These are phyloP conservation scores for Nyctereutes procyonoides DNA, from an alignment of 2,113 vertebrate species.

Conservation along the genomic window DNA sequence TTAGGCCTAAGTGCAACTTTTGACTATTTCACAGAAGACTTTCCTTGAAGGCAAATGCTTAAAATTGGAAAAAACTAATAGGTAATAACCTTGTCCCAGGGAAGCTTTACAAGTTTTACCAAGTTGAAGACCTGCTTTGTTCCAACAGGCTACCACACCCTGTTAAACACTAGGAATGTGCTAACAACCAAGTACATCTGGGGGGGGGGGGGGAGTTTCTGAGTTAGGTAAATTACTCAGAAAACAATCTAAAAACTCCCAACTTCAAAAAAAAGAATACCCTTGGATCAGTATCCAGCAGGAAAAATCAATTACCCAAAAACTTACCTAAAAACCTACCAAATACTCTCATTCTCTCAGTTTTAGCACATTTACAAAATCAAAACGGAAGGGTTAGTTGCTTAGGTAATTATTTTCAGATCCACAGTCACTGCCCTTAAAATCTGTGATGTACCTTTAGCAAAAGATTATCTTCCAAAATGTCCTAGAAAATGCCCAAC, in stretches of 20 bases:
- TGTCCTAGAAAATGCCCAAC: not conserved
- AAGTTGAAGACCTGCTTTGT: conserved; percentile 62
- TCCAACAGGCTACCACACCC: conserved; percentile 69
- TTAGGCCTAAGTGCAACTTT: not conserved
- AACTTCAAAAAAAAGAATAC: conserved; percentile 26
- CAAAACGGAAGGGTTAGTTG: not conserved
- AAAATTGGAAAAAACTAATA: conserved; percentile 20
- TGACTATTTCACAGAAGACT: not conserved
- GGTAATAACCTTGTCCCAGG: not conserved
- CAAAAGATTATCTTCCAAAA: not conserved
- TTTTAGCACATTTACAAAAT: not conserved
- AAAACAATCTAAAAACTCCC: not conserved
- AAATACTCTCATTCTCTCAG: not conserved
- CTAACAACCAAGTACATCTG: not conserved
- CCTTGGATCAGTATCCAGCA: not conserved
- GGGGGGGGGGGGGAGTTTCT: not conserved
- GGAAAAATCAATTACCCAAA: conserved; percentile 11
- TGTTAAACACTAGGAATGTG: conserved; percentile 70
- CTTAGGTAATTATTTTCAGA: not conserved
- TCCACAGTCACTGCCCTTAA: not conserved
- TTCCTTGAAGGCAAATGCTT: conserved; percentile 37
- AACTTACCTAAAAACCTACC: not conserved
- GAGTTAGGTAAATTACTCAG: not conserved
- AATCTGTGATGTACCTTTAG: not conserved
- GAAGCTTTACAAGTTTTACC: conserved; percentile 61